Conservation (phyloP, 64 coral and sea anemone species). For the Porites lutea region DNA sequence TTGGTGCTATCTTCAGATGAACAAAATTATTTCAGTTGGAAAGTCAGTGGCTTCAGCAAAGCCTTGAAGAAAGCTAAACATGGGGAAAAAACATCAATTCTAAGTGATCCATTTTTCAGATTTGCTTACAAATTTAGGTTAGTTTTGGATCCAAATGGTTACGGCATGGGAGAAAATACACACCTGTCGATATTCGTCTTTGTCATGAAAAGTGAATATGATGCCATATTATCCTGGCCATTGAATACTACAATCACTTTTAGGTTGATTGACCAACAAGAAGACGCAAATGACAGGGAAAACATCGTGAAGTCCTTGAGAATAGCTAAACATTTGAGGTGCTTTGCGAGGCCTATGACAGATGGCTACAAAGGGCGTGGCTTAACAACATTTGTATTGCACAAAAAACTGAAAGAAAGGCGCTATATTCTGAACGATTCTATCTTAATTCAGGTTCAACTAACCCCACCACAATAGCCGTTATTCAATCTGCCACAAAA, state of each 20-base stretch:
- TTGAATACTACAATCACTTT: neutral
- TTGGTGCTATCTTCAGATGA: too few species aligned
- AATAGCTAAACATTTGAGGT: neutral
- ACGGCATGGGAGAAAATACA: neutral
- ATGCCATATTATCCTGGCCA: slow-evolving; percentile 6
- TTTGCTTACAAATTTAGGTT: neutral
- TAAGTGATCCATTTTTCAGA: neutral
- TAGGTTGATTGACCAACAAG: neutral
- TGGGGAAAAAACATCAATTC: neutral
- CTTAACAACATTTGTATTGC: neutral
- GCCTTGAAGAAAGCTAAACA: neutral
- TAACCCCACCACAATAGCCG: neutral
- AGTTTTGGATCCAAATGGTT: neutral
- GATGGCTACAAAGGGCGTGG: neutral
- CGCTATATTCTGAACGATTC: slow-evolving; percentile 19
- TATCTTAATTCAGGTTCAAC: neutral
- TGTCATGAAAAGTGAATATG: slow-evolving; percentile 34
- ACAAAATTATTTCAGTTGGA: neutral
- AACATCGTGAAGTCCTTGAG: neutral
- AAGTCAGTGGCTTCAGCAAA: neutral
- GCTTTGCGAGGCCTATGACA: neutral
- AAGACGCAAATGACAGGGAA: neutral
- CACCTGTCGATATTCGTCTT: neutral
- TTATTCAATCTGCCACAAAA: too few species aligned
- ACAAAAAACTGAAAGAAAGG: neutral